phyloP scores from a whole-genome alignment of 2,113 vertebrate species.

The Scolopax mira region DNA sequence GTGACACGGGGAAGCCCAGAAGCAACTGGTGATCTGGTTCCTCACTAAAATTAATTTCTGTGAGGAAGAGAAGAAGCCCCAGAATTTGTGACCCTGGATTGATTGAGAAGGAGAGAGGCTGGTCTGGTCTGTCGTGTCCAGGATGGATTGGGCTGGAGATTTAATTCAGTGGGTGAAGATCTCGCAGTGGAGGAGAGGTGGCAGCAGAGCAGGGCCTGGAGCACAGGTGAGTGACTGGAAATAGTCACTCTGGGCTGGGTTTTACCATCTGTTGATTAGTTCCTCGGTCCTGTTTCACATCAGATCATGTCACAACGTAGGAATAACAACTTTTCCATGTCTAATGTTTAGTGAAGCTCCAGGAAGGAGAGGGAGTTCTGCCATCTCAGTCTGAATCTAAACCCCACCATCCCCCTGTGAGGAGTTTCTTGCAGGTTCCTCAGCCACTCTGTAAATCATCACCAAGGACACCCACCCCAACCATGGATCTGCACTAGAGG shows the following conservation, averaged over 20 bases:
- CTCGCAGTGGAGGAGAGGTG: not conserved
- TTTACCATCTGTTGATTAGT: not conserved
- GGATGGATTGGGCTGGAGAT: not conserved
- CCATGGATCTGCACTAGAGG: not conserved
- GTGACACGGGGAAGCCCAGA: not conserved
- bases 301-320: not conserved
- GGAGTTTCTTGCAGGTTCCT: not conserved
- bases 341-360: not conserved
- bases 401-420: accelerated
- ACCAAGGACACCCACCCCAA: not conserved
- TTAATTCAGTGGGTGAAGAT: accelerated
- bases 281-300: not conserved
- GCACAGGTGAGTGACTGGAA: not conserved
- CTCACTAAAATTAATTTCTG: not conserved
- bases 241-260: not conserved
- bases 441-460: not conserved
- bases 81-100: not conserved
- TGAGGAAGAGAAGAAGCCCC: not conserved
- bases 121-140: not conserved
- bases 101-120: not conserved
- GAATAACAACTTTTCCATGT: not conserved
- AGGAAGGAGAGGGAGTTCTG: not conserved
- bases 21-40: not conserved
- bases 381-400: not conserved
- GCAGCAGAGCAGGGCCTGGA: not conserved